A percentile compares a stretch with the other conserved stretches of the same genome.
Evolutionary conservation across 2,888 invertebrate genomes (phyloP).

Genomic region (Coenonympha glycerion): DNA sequence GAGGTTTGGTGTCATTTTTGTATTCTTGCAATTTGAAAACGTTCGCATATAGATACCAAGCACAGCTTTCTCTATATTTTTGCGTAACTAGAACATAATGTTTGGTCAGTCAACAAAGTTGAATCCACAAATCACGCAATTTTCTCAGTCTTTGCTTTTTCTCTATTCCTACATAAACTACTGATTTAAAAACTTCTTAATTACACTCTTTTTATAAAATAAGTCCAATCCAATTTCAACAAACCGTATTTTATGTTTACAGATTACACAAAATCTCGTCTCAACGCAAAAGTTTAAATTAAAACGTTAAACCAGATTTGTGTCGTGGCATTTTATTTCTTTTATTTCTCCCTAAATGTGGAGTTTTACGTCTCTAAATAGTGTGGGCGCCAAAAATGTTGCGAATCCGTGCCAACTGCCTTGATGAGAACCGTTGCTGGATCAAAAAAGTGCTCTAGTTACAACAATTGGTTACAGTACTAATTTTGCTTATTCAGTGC

Average conservation of each 20-base stretch:
- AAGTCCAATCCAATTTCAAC: not conserved
- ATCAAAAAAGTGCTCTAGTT: not conserved
- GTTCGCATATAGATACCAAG: no score
- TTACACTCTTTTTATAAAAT: not conserved
- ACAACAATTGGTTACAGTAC: no score
- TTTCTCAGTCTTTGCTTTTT: no score
- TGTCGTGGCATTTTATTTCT: not conserved
- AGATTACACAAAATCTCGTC: constrained; percentile 2
- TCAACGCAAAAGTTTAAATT: constrained; percentile 5
- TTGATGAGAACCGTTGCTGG: not conserved
- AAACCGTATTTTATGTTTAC: constrained; percentile 3
- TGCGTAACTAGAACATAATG: no score
- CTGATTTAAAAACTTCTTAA: no score
- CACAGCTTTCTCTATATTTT: no score
- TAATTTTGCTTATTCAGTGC: no score
- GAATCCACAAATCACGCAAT: no score
- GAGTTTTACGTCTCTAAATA: not conserved
- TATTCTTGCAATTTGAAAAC: no score
- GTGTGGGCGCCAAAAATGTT: not conserved
- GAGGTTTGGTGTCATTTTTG: no score
- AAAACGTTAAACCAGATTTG: constrained; percentile 6
- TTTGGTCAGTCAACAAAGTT: no score
- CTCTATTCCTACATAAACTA: no score
- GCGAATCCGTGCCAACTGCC: not conserved
- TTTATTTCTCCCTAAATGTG: not conserved